A percentile compares a stretch with the other conserved stretches of the same genome.
These are phyloP conservation scores for Catocala sponsa DNA, from an alignment of 2,888 invertebrate species.

Conservation along the genomic window DNA sequence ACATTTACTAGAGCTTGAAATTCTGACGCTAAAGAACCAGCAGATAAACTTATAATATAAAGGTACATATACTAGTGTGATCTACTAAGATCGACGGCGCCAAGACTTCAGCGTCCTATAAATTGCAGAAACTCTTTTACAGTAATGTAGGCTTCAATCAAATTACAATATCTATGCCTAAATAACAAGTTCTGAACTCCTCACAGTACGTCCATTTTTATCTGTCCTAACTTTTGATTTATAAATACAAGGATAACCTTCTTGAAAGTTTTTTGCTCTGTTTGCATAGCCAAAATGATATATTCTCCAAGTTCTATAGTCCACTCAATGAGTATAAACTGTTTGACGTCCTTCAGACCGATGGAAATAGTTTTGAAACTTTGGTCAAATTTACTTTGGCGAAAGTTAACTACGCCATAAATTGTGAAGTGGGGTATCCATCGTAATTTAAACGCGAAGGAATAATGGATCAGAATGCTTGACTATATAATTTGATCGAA, in stretches of 20 bases:
- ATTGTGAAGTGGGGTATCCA: conserved; percentile 34
- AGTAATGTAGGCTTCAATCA: no score
- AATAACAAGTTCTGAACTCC: neutral
- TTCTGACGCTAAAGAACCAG: no score
- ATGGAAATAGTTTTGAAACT: conserved; percentile 48
- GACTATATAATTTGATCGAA: conserved; percentile 21
- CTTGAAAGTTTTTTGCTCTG: conserved; percentile 8
- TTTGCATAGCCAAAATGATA: conserved; percentile 21
- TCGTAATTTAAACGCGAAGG: conserved; percentile 31
- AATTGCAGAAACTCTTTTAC: no score
- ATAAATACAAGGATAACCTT: conserved; percentile 10
- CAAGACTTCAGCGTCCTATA: no score
- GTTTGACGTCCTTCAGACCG: conserved; percentile 26
- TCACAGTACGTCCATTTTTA: neutral
- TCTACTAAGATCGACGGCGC: no score
- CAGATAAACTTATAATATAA: no score
- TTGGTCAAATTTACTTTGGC: conserved; percentile 43
- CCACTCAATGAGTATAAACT: conserved; percentile 30
- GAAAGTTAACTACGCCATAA: conserved; percentile 36
- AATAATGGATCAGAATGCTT: conserved; percentile 37
- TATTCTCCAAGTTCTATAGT: conserved; percentile 26
- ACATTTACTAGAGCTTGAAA: no score
- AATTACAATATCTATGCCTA: neutral
- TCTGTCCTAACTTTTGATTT: conserved; percentile 8
- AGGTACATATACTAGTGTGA: no score